These are phyloP conservation scores for Cacoxenus indagator DNA, from an alignment of 2,888 invertebrate genomes.

Conservation along the genomic window DNA sequence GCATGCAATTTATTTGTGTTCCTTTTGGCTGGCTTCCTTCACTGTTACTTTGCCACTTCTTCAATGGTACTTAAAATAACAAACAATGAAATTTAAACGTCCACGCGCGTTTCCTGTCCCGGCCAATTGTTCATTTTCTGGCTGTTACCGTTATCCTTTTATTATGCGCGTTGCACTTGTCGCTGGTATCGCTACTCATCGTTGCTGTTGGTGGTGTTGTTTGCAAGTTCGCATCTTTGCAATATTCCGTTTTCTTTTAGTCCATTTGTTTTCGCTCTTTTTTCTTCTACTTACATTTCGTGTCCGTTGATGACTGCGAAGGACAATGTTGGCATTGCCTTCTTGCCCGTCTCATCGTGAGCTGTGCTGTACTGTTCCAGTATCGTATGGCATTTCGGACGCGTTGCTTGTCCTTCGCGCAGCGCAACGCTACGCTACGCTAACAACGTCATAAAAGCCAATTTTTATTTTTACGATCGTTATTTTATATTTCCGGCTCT, in stretches of 20 bases:
- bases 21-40: neutral
- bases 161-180: neutral
- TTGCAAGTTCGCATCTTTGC: slow-evolving; percentile 2
- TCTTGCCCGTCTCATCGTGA: neutral
- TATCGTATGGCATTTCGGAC: neutral
- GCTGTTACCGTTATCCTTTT: neutral
- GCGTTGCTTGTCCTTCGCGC: neutral
- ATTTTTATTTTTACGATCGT: slow-evolving; percentile 51
- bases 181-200: neutral
- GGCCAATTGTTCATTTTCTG: slow-evolving; percentile 9
- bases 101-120: slow-evolving; percentile 24
- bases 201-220: slow-evolving; percentile 12
- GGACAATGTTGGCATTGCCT: neutral
- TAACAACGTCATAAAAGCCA: slow-evolving; percentile 48
- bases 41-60: neutral
- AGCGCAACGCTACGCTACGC: slow-evolving; percentile 1
- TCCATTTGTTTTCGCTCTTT: neutral
- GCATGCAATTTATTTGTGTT: neutral
- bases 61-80: slow-evolving; percentile 21
- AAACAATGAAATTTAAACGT: slow-evolving; percentile 31
- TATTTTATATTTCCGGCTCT: slow-evolving; percentile 55
- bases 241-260: neutral
- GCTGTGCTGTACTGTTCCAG: neutral
- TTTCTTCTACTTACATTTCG: neutral
- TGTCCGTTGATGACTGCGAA: neutral